Conservation (phyloP, 2,797 vertebrate species). For the Acanthurus lineatus region DNA sequence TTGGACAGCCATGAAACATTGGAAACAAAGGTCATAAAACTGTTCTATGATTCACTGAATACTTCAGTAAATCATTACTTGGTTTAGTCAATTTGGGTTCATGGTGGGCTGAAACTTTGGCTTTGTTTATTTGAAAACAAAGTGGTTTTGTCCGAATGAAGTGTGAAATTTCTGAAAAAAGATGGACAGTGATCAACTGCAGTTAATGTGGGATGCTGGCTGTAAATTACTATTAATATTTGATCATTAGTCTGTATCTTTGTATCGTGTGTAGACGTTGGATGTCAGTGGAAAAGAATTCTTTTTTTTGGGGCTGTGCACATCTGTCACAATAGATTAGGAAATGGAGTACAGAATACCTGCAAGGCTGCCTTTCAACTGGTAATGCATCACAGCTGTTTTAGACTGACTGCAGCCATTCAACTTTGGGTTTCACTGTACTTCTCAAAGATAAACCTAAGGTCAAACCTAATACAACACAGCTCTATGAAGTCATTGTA, state of each 20-base stretch:
- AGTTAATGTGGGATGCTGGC: slow-evolving; percentile 25
- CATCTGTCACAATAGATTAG: slow-evolving; percentile 82
- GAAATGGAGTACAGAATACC: slow-evolving; percentile 74
- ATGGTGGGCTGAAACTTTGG: background rate
- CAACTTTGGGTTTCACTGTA: slow-evolving; percentile 66
- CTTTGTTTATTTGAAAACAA: background rate
- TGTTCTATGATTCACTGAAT: slow-evolving; percentile 18
- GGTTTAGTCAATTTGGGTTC: slow-evolving; percentile 3
- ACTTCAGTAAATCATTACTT: slow-evolving; percentile 14
- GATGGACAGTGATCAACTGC: background rate
- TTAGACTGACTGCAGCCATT: slow-evolving; percentile 52
- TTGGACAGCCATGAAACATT: slow-evolving; percentile 34
- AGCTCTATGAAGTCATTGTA: slow-evolving; percentile 11
- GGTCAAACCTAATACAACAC: slow-evolving; percentile 40
- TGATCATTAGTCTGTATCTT: slow-evolving; percentile 31
- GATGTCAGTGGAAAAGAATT: slow-evolving; percentile 73
- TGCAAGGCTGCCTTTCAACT: slow-evolving; percentile 57
- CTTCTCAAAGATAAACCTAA: slow-evolving; percentile 49
- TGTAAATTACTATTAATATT: slow-evolving; percentile 46
- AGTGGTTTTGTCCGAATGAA: background rate
- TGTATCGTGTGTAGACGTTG: slow-evolving; percentile 32
- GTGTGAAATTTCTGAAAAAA: background rate
- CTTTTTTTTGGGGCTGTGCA: slow-evolving; percentile 74
- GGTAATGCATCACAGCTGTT: slow-evolving; percentile 83
- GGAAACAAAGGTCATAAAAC: slow-evolving; percentile 43